A percentile compares a stretch with the other conserved stretches of the same genome.
These are phyloP conservation scores for Epirrita christyi DNA, from an alignment of 2,888 invertebrate species.

Conservation along the genomic window DNA sequence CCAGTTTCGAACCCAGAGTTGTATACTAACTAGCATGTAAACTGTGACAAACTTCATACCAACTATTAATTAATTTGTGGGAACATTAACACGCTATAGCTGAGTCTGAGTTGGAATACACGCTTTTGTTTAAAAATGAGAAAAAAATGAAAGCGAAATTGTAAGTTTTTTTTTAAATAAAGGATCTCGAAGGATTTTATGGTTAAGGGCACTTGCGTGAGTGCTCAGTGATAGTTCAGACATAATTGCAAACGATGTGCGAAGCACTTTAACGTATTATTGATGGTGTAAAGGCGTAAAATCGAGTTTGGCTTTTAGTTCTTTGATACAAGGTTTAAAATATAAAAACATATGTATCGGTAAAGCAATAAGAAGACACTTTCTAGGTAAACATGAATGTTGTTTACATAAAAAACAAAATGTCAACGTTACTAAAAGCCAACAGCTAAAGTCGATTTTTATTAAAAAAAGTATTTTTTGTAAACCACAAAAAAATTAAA, in stretches of 20 bases:
- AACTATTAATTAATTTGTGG: slow-evolving; percentile 1
- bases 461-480: too few relatives aligned
- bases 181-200: slow-evolving; percentile 17
- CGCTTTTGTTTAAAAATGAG: slow-evolving; percentile 13
- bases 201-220: slow-evolving; percentile 17
- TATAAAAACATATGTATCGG: neutral
- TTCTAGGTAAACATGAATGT: slow-evolving; percentile 2
- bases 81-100: neutral
- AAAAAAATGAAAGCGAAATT: slow-evolving; percentile 1
- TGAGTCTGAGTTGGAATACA: neutral
- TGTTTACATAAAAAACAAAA: neutral
- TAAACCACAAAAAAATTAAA: too few relatives aligned
- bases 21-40: neutral
- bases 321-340: neutral
- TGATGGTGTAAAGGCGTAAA: too few relatives aligned
- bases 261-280: neutral
- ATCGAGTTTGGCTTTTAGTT: neutral
- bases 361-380: neutral
- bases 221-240: slow-evolving; percentile 1
- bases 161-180: slow-evolving; percentile 5
- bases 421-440: neutral
- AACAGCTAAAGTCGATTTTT: too few relatives aligned
- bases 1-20: slow-evolving; percentile 24
- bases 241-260: slow-evolving; percentile 6
- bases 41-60: neutral